These are phyloP conservation scores for Procambarus virginalis DNA, from an alignment of 1,140 invertebrate genomes.

Conservation along the genomic window DNA sequence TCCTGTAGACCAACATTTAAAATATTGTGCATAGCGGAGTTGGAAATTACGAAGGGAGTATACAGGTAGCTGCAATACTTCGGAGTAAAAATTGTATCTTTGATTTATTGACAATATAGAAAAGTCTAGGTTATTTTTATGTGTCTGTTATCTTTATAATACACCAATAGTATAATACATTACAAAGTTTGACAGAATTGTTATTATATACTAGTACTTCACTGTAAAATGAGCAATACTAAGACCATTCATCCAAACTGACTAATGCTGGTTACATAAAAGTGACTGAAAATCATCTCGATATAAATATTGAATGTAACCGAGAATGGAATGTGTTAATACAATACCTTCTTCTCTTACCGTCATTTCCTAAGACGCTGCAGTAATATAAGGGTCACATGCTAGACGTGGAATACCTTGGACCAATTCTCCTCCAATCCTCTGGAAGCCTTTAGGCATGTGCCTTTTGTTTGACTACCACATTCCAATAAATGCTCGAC, in stretches of 20 bases:
- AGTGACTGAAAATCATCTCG: background rate
- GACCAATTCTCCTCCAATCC: conserved; percentile 24
- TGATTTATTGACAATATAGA: background rate
- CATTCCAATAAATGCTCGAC: conserved; percentile 33
- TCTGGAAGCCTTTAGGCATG: conserved; percentile 23
- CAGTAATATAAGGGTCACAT: background rate
- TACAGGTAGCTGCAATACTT: too few relatives aligned
- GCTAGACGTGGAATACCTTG: background rate
- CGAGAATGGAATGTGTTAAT: background rate
- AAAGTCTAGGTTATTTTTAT: background rate
- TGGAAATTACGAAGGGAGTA: too few relatives aligned
- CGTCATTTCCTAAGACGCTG: background rate
- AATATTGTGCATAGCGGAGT: too few relatives aligned
- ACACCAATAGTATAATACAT: background rate
- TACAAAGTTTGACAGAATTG: background rate
- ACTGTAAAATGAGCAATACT: background rate
- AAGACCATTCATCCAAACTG: background rate
- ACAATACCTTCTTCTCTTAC: background rate
- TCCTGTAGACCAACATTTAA: too few relatives aligned
- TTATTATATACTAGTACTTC: background rate
- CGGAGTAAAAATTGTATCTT: background rate
- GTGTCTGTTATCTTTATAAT: background rate
- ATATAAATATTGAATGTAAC: background rate
- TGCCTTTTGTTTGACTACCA: conserved; percentile 13
- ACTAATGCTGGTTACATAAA: background rate